Evolutionary conservation across 2,888 invertebrate genomes (phyloP), one percentile per base, ranked within the genome.

Genomic region (Caenorhabditis doughertyi): DNA sequence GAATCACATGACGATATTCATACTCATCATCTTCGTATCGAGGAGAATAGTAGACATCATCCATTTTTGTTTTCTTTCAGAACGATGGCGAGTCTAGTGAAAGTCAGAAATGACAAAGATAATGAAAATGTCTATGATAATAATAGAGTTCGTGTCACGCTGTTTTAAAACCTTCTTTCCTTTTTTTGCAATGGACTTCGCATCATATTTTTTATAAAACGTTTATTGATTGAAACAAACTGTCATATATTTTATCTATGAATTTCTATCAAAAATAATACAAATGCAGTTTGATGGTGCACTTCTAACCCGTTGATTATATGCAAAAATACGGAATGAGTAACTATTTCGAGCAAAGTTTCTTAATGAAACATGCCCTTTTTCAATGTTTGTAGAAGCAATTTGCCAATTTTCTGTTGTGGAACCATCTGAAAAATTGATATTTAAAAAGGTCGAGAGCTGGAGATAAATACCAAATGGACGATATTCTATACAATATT

Each of bases 11-110:
- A 55, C 89, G 83, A 76, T 89, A 89, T 68, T 90, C 90, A 79
- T 83, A 90, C 13, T 83, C 80, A 68, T 89, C 90, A 68, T 90
- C 90, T 70, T 89, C 86, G 80, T 90, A 90, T 65, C 88, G 85
- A 42, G 82, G 83, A 16, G 89, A 89, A 72, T 90, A 90, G 79
- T 89, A 90, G 82, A 89, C 88, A 29, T 90, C 90, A 60, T 81
- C 81, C 76, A 82, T 82, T 77, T 81, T 70, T 53, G 55, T n/a
- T 21, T 56, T 56, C 32, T 58, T 58, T 27, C 27, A 27, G 27
- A 29, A 62, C 62, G 62, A 47, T n/a, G n/a, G 11, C 23, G 42
- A n/a, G 5, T 23, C 60, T 9, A 60, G 60, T 51, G n/a, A n/a
- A 60, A 44, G n/a, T 42, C 60, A 60, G 60, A 42, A 60, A 60